Conservation (phyloP, 1,140 invertebrate genomes). For the Brachionus koreanus region DNA sequence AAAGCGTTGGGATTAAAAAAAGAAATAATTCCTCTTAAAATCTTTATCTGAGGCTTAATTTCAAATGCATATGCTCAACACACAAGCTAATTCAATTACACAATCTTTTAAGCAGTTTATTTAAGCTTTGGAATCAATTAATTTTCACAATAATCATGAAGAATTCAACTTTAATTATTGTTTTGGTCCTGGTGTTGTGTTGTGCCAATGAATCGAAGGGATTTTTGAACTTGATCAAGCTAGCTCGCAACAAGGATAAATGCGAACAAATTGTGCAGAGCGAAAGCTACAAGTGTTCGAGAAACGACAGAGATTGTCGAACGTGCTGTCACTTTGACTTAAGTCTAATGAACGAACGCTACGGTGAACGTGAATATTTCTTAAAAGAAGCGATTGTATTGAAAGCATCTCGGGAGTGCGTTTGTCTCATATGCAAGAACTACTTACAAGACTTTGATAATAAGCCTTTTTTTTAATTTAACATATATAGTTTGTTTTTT, state of each 20-base stretch:
- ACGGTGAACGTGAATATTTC: constrained; percentile 14
- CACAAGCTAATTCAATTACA: not conserved
- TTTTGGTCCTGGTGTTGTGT: not conserved
- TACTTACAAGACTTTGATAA: constrained; percentile 1
- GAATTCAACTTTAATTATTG: not conserved
- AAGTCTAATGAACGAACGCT: not conserved
- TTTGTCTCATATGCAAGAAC: constrained; percentile 14
- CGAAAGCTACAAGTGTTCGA: not conserved
- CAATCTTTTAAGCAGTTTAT: not conserved
- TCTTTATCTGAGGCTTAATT: not conserved
- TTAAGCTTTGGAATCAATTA: not conserved
- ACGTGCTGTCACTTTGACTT: constrained; percentile 12
- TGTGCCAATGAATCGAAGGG: not conserved
- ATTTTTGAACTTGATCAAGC: not conserved
- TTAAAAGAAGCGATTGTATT: not conserved
- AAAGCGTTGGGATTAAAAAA: not conserved
- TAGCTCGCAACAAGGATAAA: not conserved
- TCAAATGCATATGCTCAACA: not conserved
- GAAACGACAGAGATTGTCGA: not conserved
- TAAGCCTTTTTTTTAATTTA: constrained; percentile 13
- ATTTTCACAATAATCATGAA: not conserved
- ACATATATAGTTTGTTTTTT: not conserved
- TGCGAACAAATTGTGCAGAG: not conserved
- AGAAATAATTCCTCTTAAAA: not conserved
- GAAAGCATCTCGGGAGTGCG: not conserved